Percentiles rank a stretch among this genome's conserved stretches.
Conservation (phyloP, 1,140 invertebrate species). For the Ooceraea biroi region DNA sequence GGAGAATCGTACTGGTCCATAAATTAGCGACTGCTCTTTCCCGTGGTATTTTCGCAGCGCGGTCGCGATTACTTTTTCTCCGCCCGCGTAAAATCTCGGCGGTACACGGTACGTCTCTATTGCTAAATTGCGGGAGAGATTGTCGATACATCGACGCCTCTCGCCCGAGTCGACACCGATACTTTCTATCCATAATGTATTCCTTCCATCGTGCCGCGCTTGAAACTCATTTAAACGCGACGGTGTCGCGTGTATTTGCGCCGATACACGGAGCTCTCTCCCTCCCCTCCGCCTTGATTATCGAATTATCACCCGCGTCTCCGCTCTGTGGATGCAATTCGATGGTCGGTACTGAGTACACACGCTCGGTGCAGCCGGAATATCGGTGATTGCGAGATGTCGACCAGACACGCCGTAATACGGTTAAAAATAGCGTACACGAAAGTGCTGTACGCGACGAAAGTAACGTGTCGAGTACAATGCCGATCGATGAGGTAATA, state of each 20-base stretch:
- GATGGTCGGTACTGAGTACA: slow-evolving; percentile 49
- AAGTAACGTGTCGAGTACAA: background rate
- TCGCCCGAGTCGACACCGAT: slow-evolving; percentile 32
- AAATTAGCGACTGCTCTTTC: too few species aligned
- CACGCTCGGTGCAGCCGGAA: slow-evolving; percentile 28
- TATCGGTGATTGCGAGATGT: slow-evolving; percentile 50
- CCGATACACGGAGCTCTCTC: slow-evolving; percentile 41
- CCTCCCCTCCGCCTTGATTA: slow-evolving; percentile 43
- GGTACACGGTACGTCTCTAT: too few species aligned
- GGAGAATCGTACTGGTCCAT: too few species aligned
- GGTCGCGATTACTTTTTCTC: background rate
- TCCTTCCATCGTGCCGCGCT: slow-evolving; percentile 49
- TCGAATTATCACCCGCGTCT: slow-evolving; percentile 51
- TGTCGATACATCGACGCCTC: slow-evolving; percentile 14
- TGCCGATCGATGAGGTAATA: background rate
- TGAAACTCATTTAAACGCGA: slow-evolving; percentile 55
- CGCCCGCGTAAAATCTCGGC: too few species aligned
- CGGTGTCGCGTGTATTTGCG: slow-evolving; percentile 41
- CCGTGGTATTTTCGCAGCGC: too few species aligned
- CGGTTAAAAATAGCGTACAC: slow-evolving; percentile 16
- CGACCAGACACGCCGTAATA: slow-evolving; percentile 5
- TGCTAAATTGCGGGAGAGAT: slow-evolving; percentile 30
- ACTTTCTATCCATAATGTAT: slow-evolving; percentile 58
- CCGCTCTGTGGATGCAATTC: slow-evolving; percentile 45
- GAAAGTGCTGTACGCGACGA: background rate